Base-by-base conservation (phyloP, 2,113 vertebrate species). In the Dicaeum eximium region DNA sequence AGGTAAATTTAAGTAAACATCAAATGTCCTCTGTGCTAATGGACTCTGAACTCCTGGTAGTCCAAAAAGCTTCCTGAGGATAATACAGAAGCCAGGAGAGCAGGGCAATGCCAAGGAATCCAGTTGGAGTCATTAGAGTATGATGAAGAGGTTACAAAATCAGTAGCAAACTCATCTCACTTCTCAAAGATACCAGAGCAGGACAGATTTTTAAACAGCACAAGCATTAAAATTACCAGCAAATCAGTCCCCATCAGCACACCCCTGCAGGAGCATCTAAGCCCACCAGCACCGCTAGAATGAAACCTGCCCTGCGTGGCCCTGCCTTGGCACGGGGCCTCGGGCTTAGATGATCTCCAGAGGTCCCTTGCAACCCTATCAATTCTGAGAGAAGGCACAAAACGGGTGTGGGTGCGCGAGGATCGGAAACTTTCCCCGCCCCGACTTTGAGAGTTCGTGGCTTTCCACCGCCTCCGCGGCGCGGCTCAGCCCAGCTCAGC, bases 321-420 rank as follows among this genome's bases (percentile, higher is more conserved):
- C 21, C 14, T 47, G 53, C 45, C 78, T 51, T 21, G 60, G 35
- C 13, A 48, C 10, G 5, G 20, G 24, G 4, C 15, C 15, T 48
- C 30, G 15, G 13, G 10, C 8, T 27, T 19, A 27, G 33, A n/a
- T 3, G 1, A 30, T 22, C n/a, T 27, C 70, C 70, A 35, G 14
- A 35, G 15, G 6, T 5, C 40, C 61, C 17, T 38, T 5, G 15
- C 37, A 88, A n/a, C 15, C 18, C 12, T 5, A 6, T 5, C 15
- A 11, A 13, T 6, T 28, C 10, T 3, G 14, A 24, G 15, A 19
- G 6, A n/a, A 4, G 7, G 21, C 16, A 57, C 4, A 11, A 11
- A 18, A 31, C 7, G 1, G 3, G 3, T 0, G 64, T 1, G n/a
- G 4, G 23, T 0, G 2, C 15, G 5, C 0, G 1, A 22, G n/a